A percentile compares a stretch with the other conserved stretches of the same genome.
Conservation (phyloP, 1,140 invertebrate species). For the Drosophila orosa region DNA sequence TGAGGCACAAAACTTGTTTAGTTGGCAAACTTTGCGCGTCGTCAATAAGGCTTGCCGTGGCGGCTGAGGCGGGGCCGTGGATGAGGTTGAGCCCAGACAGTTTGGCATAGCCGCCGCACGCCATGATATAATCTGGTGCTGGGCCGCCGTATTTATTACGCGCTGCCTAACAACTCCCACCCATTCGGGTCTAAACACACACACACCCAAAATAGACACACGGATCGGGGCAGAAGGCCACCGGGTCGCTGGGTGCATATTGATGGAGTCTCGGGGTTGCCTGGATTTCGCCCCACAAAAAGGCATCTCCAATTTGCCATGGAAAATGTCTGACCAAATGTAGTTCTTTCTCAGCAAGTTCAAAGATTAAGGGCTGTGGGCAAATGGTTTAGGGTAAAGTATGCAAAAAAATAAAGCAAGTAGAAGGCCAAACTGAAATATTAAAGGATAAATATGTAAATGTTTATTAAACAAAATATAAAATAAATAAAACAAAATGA, state of each 20-base stretch:
- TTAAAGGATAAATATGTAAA: background rate
- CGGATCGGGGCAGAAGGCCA: constrained; percentile 17
- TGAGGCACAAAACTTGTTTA: constrained; percentile 82
- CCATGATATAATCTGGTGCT: constrained; percentile 74
- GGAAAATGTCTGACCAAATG: constrained; percentile 19
- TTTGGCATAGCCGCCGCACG: constrained; percentile 65
- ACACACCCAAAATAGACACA: constrained; percentile 19
- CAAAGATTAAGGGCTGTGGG: constrained; percentile 9
- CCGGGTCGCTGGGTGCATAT: constrained; percentile 24
- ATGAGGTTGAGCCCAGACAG: constrained; percentile 56
- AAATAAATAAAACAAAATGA: background rate
- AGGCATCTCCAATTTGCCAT: constrained; percentile 38
- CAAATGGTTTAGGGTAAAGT: background rate
- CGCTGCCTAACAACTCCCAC: constrained; percentile 43
- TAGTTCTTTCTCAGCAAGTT: constrained; percentile 13
- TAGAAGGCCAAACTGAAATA: background rate
- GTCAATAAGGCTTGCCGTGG: constrained; percentile 69
- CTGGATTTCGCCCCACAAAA: constrained; percentile 14
- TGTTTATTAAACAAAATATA: background rate
- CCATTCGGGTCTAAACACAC: background rate
- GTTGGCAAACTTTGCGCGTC: constrained; percentile 82
- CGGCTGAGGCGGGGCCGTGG: background rate
- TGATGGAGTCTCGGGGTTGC: constrained; percentile 29
- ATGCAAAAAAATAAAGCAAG: background rate
- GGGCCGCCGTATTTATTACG: constrained; percentile 68